A percentile compares a stretch with the other conserved stretches of the same genome.
Evolutionary conservation across 2,113 vertebrate species (phyloP).

Genomic region (Microcebus lehilahytsara): DNA sequence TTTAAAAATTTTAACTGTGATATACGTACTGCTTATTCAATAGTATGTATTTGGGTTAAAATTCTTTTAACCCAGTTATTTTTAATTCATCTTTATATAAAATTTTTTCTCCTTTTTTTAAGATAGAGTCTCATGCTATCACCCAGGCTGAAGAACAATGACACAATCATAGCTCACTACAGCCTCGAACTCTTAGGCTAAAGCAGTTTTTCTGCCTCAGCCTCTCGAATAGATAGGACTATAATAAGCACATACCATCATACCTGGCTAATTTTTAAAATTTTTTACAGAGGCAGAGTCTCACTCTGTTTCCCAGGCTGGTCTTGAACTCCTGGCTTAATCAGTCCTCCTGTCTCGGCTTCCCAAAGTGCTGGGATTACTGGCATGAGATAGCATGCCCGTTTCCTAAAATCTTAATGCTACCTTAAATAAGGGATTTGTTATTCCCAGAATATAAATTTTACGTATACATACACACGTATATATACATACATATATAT

Average conservation of each 20-base stretch:
- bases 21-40: not conserved
- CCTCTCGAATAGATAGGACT: too few species aligned
- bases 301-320: not conserved
- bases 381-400: not conserved
- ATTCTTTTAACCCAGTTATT: not conserved
- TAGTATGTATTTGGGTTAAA: not conserved
- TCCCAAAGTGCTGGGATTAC: not conserved
- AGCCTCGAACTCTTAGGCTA: too few species aligned
- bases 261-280: not conserved
- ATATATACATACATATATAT: not conserved
- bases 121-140: too few species aligned
- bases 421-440: not conserved
- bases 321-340: not conserved
- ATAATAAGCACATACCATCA: too few species aligned
- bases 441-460: not conserved
- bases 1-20: not conserved
- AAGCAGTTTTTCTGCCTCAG: too few species aligned
- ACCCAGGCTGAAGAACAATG: too few species aligned
- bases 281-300: not conserved
- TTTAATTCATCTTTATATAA: not conserved
- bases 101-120: too few species aligned
- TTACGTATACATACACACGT: not conserved
- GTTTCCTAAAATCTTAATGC: not conserved
- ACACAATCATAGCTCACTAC: too few species aligned
- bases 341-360: not conserved